phyloP scores from a whole-genome alignment of 2,113 vertebrate genomes.

The Corydoras maculifer region DNA sequence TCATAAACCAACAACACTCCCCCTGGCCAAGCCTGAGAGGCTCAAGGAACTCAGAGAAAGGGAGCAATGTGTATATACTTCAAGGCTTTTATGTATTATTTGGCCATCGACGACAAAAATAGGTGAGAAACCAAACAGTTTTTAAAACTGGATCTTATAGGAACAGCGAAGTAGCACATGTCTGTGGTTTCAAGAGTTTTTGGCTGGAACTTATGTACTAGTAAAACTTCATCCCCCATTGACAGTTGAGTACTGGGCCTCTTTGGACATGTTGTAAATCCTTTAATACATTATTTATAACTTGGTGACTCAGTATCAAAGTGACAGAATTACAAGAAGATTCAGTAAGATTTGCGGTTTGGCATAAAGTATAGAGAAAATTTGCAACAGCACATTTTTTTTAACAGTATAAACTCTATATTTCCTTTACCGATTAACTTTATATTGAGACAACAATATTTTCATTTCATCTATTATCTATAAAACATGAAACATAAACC shows the following conservation, averaged over 20 bases:
- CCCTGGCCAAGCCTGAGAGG: conserved; percentile 89
- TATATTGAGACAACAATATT: too few relatives aligned
- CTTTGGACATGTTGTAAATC: conserved; percentile 61
- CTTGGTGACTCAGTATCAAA: conserved; percentile 64
- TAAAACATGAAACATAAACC: too few relatives aligned
- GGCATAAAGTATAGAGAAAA: neutral
- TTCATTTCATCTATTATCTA: too few relatives aligned
- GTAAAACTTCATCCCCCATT: conserved; percentile 45
- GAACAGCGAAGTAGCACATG: conserved; percentile 59
- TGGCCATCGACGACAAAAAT: conserved; percentile 71
- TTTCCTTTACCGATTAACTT: too few relatives aligned
- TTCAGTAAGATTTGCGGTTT: conserved; percentile 58
- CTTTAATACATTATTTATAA: conserved; percentile 73
- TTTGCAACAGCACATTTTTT: neutral
- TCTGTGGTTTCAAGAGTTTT: conserved; percentile 43
- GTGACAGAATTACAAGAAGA: conserved; percentile 57
- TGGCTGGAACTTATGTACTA: conserved; percentile 30
- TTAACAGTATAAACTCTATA: too few relatives aligned
- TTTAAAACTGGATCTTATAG: conserved; percentile 62
- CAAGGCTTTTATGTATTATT: conserved; percentile 88
- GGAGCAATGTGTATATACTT: conserved; percentile 93
- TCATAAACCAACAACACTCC: conserved; percentile 99
- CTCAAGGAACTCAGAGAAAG: conserved; percentile 76
- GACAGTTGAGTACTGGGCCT: conserved; percentile 50
- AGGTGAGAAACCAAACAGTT: conserved; percentile 63